Evolutionary conservation across 2,888 invertebrate species (phyloP), one percentile per base, ranked within the genome.

Genomic region (Platypus cylindrus): DNA sequence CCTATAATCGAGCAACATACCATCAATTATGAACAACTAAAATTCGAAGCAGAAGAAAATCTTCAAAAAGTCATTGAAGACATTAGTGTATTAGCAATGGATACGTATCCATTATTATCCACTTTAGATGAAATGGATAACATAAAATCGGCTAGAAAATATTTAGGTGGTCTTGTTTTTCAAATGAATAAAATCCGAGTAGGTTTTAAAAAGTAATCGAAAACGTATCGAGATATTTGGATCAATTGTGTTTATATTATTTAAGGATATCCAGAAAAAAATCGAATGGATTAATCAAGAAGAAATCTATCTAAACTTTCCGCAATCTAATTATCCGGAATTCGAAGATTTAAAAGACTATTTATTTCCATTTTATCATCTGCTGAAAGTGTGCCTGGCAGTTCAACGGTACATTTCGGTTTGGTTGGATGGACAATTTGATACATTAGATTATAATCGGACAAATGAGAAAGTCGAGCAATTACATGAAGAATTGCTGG

Each of bases 361-460:
- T 48, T 68, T 81, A 26, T 63, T 75, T 53, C 80, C 81, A 1
- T 81, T 79, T 56, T 70, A 80, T 34, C 66, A 61, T 24, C 62
- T 83, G 2, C 63, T 89, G 48, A 82, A 78, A 30, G 58, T 68
- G 3, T 71, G 75, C 33, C 65, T 73, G 34, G 68, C 71, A 52
- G 89, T 90, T 81, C 75, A 79, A 56, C 72, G 82, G 32, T 76
- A 80, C 49, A 75, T 79, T 52, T 81, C 75, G 45, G 79, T 86
- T 7, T 93, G 91, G 86, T 76, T 87, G 71, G 84, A 91, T 57
- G 93, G 93, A 0, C 77, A 85, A 2, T 93, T 93, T 60, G 78
- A 86, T 54, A 81, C 81, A 50, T 65, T 91, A 39, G 77, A 83
- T 48, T 77, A 84, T 5, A 68, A 73, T 36, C 66, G 70, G 45